Base-by-base conservation (phyloP, 2,797 vertebrate genomes). In the Phrynocephalus guinanensis region DNA sequence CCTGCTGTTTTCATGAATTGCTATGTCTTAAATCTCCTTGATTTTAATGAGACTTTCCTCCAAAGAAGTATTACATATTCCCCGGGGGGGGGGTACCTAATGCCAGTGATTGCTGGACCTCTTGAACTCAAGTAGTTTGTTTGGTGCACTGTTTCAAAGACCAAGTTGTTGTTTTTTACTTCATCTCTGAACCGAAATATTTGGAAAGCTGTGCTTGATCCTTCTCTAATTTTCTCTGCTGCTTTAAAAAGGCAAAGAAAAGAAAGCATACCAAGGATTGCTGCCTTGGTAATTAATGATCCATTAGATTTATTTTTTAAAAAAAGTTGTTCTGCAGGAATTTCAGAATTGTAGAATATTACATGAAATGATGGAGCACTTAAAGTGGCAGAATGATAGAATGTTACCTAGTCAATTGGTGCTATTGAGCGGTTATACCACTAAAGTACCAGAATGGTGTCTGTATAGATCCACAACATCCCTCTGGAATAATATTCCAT, bases 381-480 rank as follows among this genome's bases (percentile, higher is more conserved):
- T 83, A 88, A 91, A 75, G 56, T 76, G 90, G 87, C 90, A 90
- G 94, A 95, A 94, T 94, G 93, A 93, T 91, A 93, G 94, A 93
- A 95, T 95, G 93, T 95, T 94, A 92, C 92, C 84, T 90, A 94
- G 92, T 94, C 95, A 92, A 90, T 94, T 89, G 92, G 91, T 83
- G 87, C 91, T 94, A 94, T 94, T 93, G 82, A 92, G 88, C 92
- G 91, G 88, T 87, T 93, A 92, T 93, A 85, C 89, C 91, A 85
- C 91, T 91, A 33, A 92, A 92, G 79, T 79, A 86, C 87, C 88
- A 89, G 86, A 82, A 87, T 81, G 85, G 89, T 80, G 92, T 92
- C 89, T 86, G 75, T 71, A 87, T 91, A 83, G 85, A 91, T 92
- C 92, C 91, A 73, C 76, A 71, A 66, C 79, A 63, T 91, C 90